Conservation (phyloP, 2,797 vertebrate genomes). For the Heteromormyrus szaboi region DNA sequence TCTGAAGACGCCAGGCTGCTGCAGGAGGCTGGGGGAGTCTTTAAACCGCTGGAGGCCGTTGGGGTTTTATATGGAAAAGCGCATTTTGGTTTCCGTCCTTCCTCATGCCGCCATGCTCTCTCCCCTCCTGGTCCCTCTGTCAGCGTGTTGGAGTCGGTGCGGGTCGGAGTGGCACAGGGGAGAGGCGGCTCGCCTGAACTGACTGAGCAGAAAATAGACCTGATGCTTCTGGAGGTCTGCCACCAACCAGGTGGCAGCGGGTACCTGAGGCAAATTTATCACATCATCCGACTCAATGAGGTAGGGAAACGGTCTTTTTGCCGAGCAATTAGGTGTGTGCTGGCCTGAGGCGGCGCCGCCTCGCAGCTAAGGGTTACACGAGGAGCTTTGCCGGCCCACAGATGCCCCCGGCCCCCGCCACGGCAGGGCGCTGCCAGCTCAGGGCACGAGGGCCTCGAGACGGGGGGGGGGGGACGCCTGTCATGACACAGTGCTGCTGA, state of each 20-base stretch:
- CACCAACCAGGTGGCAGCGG: conserved; percentile 94
- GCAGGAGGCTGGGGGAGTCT: background rate
- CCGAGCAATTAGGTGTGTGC: conserved; percentile 93
- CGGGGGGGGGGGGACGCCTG: too few species aligned
- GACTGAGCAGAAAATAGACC: conserved; percentile 97
- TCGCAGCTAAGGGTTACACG: conserved; percentile 72
- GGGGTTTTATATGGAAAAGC: background rate
- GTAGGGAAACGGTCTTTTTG: conserved; percentile 91
- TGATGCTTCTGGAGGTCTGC: conserved; percentile 96
- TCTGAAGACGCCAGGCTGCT: background rate
- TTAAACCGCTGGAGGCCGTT: background rate
- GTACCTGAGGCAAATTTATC: conserved; percentile 99
- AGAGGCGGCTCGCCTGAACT: conserved; percentile 72
- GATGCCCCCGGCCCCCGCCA: background rate
- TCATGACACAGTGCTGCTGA: background rate
- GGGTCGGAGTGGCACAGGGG: conserved; percentile 54
- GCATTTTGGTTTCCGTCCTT: background rate
- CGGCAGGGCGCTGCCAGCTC: background rate
- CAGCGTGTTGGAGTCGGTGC: conserved; percentile 66
- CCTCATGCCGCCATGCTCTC: conserved; percentile 19
- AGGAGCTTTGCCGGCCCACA: conserved; percentile 50
- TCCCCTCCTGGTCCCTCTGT: conserved; percentile 24
- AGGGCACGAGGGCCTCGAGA: background rate
- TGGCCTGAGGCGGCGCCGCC: conserved; percentile 82
- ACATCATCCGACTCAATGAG: conserved; percentile 99